Evolutionary conservation across 2,113 vertebrate genomes (phyloP).

Genomic region (Gnathonemus echidnorhynchus): DNA sequence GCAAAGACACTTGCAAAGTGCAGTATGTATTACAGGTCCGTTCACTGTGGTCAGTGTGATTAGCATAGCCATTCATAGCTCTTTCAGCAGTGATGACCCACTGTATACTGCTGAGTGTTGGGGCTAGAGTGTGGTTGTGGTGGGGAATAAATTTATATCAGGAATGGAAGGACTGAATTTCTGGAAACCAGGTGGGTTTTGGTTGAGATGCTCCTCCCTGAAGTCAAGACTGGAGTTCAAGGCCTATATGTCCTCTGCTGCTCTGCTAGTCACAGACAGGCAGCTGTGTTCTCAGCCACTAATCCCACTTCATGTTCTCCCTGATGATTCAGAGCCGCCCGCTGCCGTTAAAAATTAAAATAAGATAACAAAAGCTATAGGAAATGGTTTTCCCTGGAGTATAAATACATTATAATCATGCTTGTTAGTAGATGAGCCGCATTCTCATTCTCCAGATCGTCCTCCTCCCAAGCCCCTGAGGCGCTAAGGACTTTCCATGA

Average conservation of each 20-base stretch:
- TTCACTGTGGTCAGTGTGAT: not conserved
- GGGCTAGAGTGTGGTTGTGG: not conserved
- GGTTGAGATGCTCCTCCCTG: conserved; percentile 28
- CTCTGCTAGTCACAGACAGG: conserved; percentile 49
- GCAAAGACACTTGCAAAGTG: not conserved
- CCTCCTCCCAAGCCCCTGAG: conserved; percentile 51
- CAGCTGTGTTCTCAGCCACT: conserved; percentile 59
- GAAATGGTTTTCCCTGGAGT: not conserved
- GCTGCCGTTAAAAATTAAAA: conserved; percentile 41
- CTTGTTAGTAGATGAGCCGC: conserved; percentile 46
- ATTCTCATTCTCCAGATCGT: conserved; percentile 56
- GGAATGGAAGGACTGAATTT: conserved; percentile 20
- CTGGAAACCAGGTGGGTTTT: conserved; percentile 6
- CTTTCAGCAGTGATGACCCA: not conserved
- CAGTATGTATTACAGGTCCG: not conserved
- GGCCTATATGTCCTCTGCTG: conserved; percentile 46
- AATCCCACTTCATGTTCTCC: conserved; percentile 60
- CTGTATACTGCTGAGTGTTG: not conserved
- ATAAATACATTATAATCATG: not conserved
- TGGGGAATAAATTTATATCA: not conserved
- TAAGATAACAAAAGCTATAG: not conserved
- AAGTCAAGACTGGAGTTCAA: conserved; percentile 30
- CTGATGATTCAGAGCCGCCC: conserved; percentile 64
- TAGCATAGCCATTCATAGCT: not conserved
- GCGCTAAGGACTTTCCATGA: conserved; percentile 36